Percentiles rank a stretch among this genome's conserved stretches.
Evolutionary conservation across 2,888 invertebrate species (phyloP).

Genomic region (Dryococelus australis): DNA sequence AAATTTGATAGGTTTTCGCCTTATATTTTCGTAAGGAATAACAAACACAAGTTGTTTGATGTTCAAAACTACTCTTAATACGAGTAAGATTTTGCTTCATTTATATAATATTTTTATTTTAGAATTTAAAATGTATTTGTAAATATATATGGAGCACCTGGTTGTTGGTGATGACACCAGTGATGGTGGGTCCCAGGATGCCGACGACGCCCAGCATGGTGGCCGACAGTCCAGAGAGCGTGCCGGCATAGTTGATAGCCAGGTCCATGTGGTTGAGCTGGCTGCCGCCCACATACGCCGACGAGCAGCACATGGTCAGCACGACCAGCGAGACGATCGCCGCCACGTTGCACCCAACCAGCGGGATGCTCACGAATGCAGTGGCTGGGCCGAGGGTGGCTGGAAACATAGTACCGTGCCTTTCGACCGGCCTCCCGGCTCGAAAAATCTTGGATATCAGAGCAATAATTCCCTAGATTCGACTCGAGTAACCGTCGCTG

Average conservation of each 20-base stretch:
- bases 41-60: too few species aligned
- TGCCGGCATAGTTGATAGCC: conserved; percentile 55
- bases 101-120: too few species aligned
- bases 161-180: neutral
- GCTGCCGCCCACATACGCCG: conserved; percentile 48
- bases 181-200: neutral
- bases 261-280: conserved; percentile 55
- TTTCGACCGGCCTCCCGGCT: neutral
- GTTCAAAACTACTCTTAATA: too few species aligned
- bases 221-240: conserved; percentile 55
- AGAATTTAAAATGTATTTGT: too few species aligned
- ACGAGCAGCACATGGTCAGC: conserved; percentile 19
- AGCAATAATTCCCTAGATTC: too few species aligned
- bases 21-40: too few species aligned
- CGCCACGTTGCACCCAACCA: conserved; percentile 31
- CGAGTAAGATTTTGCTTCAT: too few species aligned
- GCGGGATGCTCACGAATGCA: conserved; percentile 32
- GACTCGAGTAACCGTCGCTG: too few species aligned
- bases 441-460: too few species aligned
- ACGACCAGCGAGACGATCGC: conserved; percentile 35
- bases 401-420: neutral
- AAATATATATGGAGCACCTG: neutral
- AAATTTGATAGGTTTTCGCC: too few species aligned
- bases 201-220: conserved; percentile 51
- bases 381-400: conserved; percentile 34